Conservation (phyloP, 1,140 invertebrate genomes). For the Helicoverpa zea region DNA sequence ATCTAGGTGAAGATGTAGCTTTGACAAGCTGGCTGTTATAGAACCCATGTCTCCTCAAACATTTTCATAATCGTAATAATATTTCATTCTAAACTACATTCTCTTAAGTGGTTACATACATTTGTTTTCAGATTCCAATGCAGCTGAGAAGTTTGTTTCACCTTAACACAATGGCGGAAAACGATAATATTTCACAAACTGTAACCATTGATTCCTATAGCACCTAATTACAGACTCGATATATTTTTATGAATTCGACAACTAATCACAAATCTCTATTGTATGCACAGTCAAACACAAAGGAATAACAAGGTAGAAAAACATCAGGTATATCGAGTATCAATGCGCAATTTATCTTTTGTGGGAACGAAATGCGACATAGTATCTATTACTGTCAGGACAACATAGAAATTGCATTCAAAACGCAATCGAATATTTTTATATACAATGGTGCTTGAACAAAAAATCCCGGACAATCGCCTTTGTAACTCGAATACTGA, state of each 20-base stretch:
- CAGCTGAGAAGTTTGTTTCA: slow-evolving; percentile 6
- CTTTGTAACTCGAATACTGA: slow-evolving; percentile 82
- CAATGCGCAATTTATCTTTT: slow-evolving; percentile 83
- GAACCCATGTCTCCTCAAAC: background rate
- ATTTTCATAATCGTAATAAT: background rate
- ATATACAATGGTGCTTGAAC: slow-evolving; percentile 62
- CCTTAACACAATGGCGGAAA: background rate
- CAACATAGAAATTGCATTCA: slow-evolving; percentile 71
- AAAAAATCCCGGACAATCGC: slow-evolving; percentile 77
- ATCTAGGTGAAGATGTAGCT: background rate
- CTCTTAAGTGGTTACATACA: background rate
- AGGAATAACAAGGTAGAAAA: slow-evolving; percentile 71
- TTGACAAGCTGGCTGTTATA: background rate
- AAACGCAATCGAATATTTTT: slow-evolving; percentile 83
- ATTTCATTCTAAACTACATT: background rate
- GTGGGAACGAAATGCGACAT: slow-evolving; percentile 69
- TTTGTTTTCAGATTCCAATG: background rate
- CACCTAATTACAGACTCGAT: slow-evolving; percentile 48
- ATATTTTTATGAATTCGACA: slow-evolving; percentile 50
- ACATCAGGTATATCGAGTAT: slow-evolving; percentile 80
- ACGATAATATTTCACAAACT: slow-evolving; percentile 33
- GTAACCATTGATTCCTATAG: slow-evolving; percentile 4
- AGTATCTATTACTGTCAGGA: slow-evolving; percentile 78
- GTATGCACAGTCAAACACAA: slow-evolving; percentile 61
- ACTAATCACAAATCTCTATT: slow-evolving; percentile 74